Conservation (phyloP, 2,888 invertebrate genomes). For the Tetheella fluctuosa region DNA sequence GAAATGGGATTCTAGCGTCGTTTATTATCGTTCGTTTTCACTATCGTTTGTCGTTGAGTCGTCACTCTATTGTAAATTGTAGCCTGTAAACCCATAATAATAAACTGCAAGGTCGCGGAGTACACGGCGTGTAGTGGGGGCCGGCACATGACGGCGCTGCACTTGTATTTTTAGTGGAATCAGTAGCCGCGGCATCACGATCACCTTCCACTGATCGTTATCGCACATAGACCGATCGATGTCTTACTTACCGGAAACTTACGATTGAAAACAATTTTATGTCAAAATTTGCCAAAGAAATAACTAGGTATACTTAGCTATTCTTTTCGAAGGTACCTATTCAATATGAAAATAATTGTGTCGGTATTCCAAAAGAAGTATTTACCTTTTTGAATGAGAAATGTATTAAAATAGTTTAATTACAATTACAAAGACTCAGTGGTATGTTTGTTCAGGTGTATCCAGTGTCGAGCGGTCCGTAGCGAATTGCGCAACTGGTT, state of each 20-base stretch:
- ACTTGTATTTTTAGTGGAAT: conserved; percentile 51
- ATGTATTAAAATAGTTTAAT: conserved; percentile 17
- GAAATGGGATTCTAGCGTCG: conserved; percentile 62
- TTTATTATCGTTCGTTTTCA: conserved; percentile 69
- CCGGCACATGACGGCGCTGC: conserved; percentile 58
- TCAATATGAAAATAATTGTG: neutral
- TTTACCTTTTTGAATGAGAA: conserved; percentile 5
- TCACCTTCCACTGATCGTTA: conserved; percentile 14
- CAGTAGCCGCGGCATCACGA: conserved; percentile 49
- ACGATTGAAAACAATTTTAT: neutral
- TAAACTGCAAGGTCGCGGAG: conserved; percentile 77
- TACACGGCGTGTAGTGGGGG: conserved; percentile 60
- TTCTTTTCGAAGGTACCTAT: no score
- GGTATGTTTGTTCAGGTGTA: conserved; percentile 64
- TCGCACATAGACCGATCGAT: neutral
- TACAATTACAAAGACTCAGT: conserved; percentile 33
- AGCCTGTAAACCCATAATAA: conserved; percentile 81
- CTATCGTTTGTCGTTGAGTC: conserved; percentile 74
- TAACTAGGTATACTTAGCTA: no score
- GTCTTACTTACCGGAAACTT: neutral
- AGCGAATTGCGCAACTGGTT: conserved; percentile 50
- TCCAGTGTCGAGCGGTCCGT: conserved; percentile 37
- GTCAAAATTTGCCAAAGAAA: neutral
- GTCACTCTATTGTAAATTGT: conserved; percentile 81
- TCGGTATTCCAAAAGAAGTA: no score